Conservation (phyloP, 1,140 invertebrate genomes). For the Drosophila bifasciata region DNA sequence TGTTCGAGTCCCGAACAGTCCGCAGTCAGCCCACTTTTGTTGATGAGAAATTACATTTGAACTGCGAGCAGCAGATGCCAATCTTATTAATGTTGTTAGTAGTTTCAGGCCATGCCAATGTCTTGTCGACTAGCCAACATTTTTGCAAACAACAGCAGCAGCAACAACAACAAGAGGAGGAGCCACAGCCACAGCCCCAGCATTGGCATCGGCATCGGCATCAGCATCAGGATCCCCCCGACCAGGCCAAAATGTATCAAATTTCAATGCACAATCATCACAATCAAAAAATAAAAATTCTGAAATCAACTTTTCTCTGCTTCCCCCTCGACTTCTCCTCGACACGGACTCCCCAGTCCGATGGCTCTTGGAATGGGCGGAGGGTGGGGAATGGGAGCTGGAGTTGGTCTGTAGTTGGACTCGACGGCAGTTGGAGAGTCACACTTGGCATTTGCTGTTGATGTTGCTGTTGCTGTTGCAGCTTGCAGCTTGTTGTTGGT, state of each 20-base stretch:
- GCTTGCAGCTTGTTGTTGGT: constrained; percentile 71
- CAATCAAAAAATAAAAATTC: constrained; percentile 83
- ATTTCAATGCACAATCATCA: constrained; percentile 83
- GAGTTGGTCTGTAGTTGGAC: constrained; percentile 23
- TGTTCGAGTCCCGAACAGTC: too few species aligned
- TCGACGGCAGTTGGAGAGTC: constrained; percentile 51
- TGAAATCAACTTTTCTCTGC: constrained; percentile 68
- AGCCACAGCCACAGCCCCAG: constrained; percentile 7
- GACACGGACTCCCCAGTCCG: constrained; percentile 3
- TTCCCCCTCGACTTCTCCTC: neutral
- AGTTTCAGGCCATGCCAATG: constrained; percentile 70
- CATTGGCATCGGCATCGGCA: constrained; percentile 20
- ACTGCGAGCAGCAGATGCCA: constrained; percentile 78
- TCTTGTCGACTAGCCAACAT: constrained; percentile 81
- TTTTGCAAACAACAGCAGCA: constrained; percentile 65
- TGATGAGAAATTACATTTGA: constrained; percentile 83
- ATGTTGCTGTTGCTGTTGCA: constrained; percentile 30
- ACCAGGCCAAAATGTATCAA: constrained; percentile 73
- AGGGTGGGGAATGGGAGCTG: constrained; percentile 1
- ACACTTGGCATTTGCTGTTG: constrained; percentile 61
- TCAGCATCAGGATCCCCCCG: constrained; percentile 24
- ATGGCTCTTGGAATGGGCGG: too few species aligned
- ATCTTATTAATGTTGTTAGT: constrained; percentile 80
- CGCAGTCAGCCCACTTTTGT: constrained; percentile 70
- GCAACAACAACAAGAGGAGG: constrained; percentile 18